Evolutionary conservation across 2,113 vertebrate genomes (phyloP).

Genomic region (Leucopsar rothschildi): DNA sequence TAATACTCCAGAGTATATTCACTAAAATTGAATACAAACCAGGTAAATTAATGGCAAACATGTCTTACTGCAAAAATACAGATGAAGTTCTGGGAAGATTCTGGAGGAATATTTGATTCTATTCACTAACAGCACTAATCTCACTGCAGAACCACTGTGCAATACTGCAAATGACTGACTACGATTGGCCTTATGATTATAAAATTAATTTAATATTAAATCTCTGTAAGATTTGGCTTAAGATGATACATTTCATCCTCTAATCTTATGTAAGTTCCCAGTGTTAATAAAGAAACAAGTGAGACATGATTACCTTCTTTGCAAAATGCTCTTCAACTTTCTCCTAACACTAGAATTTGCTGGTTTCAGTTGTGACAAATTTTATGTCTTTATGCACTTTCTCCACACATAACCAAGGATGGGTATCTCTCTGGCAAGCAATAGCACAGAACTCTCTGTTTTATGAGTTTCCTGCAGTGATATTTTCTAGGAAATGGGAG

Average conservation of each 20-base stretch:
- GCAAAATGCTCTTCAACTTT: background rate
- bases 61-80: background rate
- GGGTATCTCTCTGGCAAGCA: background rate
- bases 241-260: background rate
- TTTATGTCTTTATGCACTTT: background rate
- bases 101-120: background rate
- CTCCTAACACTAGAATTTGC: background rate
- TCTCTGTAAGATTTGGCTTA: background rate
- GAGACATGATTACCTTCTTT: background rate
- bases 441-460: constrained; percentile 33
- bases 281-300: background rate
- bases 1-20: background rate
- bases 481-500: constrained; percentile 48
- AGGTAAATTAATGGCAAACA: background rate
- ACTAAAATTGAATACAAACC: background rate
- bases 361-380: background rate
- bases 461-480: background rate
- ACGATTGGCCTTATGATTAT: accelerated
- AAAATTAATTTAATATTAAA: background rate
- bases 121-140: background rate
- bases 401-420: background rate
- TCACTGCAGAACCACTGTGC: background rate
- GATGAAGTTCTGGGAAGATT: background rate
- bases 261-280: background rate
- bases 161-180: background rate